Percentiles rank a stretch among this genome's conserved stretches.
Evolutionary conservation across 2,113 vertebrate genomes (phyloP).

Genomic region (Monopterus albus): DNA sequence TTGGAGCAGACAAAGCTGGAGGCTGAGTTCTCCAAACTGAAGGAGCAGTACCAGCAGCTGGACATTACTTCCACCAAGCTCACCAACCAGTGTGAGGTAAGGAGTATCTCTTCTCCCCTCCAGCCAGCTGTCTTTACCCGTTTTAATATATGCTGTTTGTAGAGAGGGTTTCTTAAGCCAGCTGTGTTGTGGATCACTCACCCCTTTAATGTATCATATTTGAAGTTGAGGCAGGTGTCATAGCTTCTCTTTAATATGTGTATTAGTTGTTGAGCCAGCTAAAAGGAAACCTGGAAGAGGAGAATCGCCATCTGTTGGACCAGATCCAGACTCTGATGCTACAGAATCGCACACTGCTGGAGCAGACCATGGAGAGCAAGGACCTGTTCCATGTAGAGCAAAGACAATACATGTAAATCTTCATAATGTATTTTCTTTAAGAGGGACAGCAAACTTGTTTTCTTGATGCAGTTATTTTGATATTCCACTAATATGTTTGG

Average conservation of each 20-base stretch:
- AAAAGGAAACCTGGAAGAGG: slow-evolving; percentile 98
- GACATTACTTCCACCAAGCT: slow-evolving; percentile 97
- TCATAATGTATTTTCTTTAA: background rate
- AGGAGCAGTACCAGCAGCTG: slow-evolving; percentile 95
- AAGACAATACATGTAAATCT: slow-evolving; percentile 92
- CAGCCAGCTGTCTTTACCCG: background rate
- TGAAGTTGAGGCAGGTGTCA: background rate
- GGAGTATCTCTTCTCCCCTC: background rate
- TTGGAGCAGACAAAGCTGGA: slow-evolving; percentile 96
- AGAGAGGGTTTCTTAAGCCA: background rate
- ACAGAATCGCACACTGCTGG: slow-evolving; percentile 95
- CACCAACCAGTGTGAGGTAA: slow-evolving; percentile 97
- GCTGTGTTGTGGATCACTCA: slow-evolving; percentile 13
- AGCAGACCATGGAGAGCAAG: slow-evolving; percentile 99
- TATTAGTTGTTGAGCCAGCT: slow-evolving; percentile 94
- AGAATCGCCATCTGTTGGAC: slow-evolving; percentile 96
- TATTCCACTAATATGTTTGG: background rate
- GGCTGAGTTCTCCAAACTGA: slow-evolving; percentile 95
- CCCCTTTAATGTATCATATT: background rate
- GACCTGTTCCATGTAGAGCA: slow-evolving; percentile 98
- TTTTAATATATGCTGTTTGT: background rate
- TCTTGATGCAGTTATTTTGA: background rate
- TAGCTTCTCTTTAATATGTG: background rate
- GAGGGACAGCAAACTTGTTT: background rate
- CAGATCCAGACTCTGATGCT: slow-evolving; percentile 99